Evolutionary conservation across 1,140 invertebrate genomes (phyloP).

Genomic region (Helicorthomorpha holstii): DNA sequence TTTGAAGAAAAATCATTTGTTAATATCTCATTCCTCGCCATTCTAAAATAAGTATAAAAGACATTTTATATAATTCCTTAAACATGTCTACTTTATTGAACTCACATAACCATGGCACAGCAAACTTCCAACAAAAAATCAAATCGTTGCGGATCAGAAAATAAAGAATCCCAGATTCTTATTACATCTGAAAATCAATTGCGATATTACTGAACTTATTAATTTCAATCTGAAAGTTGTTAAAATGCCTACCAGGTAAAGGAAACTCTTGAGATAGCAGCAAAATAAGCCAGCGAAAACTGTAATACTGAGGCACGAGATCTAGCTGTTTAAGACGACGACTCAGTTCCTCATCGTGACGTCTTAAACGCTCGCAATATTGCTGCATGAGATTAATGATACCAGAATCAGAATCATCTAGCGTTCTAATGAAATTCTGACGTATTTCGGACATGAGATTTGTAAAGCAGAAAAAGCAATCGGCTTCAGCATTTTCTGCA

Average conservation of each 20-base stretch:
- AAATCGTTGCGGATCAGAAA: conserved; percentile 75
- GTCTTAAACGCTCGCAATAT: conserved; percentile 53
- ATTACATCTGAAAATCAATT: conserved; percentile 50
- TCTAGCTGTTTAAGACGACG: conserved; percentile 58
- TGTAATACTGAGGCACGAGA: conserved; percentile 86
- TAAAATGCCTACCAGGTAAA: conserved; percentile 38
- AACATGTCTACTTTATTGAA: conserved; percentile 16
- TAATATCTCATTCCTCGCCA: conserved; percentile 62
- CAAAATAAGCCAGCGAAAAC: conserved; percentile 84
- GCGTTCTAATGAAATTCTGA: conserved; percentile 90
- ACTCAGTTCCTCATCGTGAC: conserved; percentile 59
- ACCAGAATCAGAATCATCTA: conserved; percentile 81
- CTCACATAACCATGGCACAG: conserved; percentile 92
- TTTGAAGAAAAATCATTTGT: conserved; percentile 74
- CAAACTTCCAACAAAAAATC: conserved; percentile 79
- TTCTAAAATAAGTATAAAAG: conserved; percentile 29
- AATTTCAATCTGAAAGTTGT: neutral
- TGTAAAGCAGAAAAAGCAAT: conserved; percentile 95
- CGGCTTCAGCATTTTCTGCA: conserved; percentile 83
- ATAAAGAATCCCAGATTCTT: conserved; percentile 87
- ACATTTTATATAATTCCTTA: neutral
- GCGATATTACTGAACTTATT: neutral
- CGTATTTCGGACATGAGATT: conserved; percentile 92
- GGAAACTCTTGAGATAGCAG: conserved; percentile 94
- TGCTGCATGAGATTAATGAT: conserved; percentile 70